Evolutionary conservation across 2,113 vertebrate species (phyloP).

Genomic region (Hippocampus barbouri): DNA sequence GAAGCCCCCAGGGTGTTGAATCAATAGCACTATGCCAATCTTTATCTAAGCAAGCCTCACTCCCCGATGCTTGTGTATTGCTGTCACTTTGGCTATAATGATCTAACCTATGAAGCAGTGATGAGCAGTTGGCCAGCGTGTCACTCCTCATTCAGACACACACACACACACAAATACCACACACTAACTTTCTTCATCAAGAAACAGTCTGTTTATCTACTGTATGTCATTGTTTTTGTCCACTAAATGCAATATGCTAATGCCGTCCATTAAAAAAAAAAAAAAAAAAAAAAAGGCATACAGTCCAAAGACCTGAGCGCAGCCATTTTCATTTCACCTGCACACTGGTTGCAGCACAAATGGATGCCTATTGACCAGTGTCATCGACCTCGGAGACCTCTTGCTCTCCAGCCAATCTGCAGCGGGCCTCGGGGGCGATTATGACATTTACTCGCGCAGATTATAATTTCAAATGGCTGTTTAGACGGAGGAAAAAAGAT

Average conservation of each 20-base stretch:
- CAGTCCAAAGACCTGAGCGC: constrained; percentile 24
- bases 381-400: constrained; percentile 67
- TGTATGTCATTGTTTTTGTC: constrained; percentile 20
- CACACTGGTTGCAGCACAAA: constrained; percentile 52
- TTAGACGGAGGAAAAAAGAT: constrained; percentile 58
- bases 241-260: constrained; percentile 9
- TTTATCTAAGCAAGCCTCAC: constrained; percentile 67
- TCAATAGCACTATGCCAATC: constrained; percentile 75
- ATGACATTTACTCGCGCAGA: constrained; percentile 79
- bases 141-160: constrained; percentile 61
- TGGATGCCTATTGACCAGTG: constrained; percentile 68
- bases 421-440: constrained; percentile 73
- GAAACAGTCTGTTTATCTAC: constrained; percentile 40
- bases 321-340: constrained; percentile 42
- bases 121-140: constrained; percentile 58
- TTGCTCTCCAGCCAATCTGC: constrained; percentile 68
- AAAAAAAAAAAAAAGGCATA: neutral
- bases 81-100: constrained; percentile 74
- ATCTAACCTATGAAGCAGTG: constrained; percentile 73
- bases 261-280: neutral
- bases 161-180: constrained; percentile 13
- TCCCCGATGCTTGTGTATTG: constrained; percentile 62
- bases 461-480: constrained; percentile 82
- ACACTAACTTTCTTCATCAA: constrained; percentile 23
- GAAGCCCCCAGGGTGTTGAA: constrained; percentile 59